phyloP scores from a whole-genome alignment of 2,888 invertebrate genomes.

The Gari tellinella region DNA sequence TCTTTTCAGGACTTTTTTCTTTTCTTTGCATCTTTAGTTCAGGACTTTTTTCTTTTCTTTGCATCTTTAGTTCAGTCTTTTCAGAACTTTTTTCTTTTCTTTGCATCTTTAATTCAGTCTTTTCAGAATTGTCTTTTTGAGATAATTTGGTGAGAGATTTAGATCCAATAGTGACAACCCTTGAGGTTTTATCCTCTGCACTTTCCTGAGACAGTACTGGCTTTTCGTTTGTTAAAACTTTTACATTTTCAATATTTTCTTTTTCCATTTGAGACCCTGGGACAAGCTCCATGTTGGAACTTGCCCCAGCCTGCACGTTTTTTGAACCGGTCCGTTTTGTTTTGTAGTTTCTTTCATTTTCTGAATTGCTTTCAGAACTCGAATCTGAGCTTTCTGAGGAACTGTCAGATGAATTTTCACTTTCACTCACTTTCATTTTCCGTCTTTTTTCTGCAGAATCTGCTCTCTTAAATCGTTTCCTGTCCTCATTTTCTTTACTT shows the following conservation, averaged over 20 bases:
- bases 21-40: too few relatives aligned
- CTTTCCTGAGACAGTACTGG: too few relatives aligned
- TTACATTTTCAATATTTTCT: constrained; percentile 27
- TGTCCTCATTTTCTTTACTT: constrained; percentile 22
- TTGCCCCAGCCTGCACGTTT: constrained; percentile 64
- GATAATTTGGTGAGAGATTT: not conserved
- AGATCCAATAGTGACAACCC: too few relatives aligned
- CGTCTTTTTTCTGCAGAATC: constrained; percentile 21
- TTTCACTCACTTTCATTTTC: constrained; percentile 12
- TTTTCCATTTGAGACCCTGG: constrained; percentile 52
- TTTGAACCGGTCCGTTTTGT: constrained; percentile 56
- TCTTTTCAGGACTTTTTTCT: constrained; percentile 3
- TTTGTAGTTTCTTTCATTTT: constrained; percentile 18
- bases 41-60: not conserved
- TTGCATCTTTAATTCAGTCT: not conserved
- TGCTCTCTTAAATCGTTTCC: constrained; percentile 11
- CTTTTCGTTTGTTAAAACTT: too few relatives aligned
- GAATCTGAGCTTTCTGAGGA: constrained; percentile 34
- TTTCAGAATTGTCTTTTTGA: constrained; percentile 3
- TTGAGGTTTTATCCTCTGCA: too few relatives aligned
- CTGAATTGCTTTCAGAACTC: constrained; percentile 39
- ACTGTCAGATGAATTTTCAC: constrained; percentile 34
- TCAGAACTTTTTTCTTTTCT: not conserved
- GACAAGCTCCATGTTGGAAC: constrained; percentile 60
- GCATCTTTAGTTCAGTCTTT: not conserved